Conservation (phyloP, 64 coral and sea anemone species). For the Porites lutea region DNA sequence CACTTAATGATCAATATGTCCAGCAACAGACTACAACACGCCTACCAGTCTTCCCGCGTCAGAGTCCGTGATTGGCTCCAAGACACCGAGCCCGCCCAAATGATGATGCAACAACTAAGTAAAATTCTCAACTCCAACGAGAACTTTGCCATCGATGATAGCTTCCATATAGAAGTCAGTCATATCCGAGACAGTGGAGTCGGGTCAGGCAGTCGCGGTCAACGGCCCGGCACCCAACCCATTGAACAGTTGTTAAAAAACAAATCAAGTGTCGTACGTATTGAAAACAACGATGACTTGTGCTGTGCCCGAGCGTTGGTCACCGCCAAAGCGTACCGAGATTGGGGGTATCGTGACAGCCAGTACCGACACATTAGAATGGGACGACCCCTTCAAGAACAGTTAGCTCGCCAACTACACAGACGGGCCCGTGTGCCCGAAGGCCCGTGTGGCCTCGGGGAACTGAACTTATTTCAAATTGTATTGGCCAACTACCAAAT, state of each 20-base stretch:
- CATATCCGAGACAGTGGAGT: not conserved
- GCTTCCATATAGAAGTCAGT: not conserved
- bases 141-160: not conserved
- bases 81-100: not conserved
- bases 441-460: not conserved
- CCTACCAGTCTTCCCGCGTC: not conserved
- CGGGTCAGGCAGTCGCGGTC: not conserved
- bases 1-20: too few species aligned
- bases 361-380: not conserved
- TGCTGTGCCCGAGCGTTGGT: not conserved
- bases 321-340: not conserved
- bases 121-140: not conserved
- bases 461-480: not conserved
- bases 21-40: not conserved
- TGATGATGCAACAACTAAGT: not conserved
- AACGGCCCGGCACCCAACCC: not conserved
- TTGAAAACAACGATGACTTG: not conserved
- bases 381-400: not conserved
- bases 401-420: not conserved
- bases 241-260: not conserved
- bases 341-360: not conserved
- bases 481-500: too few species aligned
- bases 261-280: not conserved
- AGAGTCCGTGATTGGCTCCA: not conserved
- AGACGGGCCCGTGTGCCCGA: not conserved